phyloP scores from a whole-genome alignment of 2,888 invertebrate genomes.

The Polietes domitor region DNA sequence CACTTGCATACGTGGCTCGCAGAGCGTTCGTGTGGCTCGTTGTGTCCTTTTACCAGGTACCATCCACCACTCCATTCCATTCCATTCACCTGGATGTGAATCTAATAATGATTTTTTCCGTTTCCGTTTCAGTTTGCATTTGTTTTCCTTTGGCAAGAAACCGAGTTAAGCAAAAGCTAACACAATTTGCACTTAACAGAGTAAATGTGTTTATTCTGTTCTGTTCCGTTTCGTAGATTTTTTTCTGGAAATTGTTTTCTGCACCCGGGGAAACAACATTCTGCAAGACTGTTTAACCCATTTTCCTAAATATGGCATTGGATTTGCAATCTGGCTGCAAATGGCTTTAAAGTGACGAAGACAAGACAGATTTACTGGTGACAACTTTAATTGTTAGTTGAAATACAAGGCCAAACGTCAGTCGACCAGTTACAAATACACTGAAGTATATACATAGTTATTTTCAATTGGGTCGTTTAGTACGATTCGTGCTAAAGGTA shows the following conservation, averaged over 20 bases:
- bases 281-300: conserved; percentile 53
- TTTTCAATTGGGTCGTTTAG: too few species aligned
- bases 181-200: conserved; percentile 66
- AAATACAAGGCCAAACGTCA: too few species aligned
- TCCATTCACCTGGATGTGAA: conserved; percentile 28
- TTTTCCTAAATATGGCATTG: conserved; percentile 17
- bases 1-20: background rate
- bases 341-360: conserved; percentile 26
- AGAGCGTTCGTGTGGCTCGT: background rate
- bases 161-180: conserved; percentile 61
- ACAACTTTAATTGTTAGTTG: too few species aligned
- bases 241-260: background rate
- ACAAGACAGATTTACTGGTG: background rate
- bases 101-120: conserved; percentile 47
- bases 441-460: too few species aligned
- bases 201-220: conserved; percentile 65
- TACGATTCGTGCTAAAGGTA: too few species aligned
- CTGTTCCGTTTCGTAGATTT: conserved; percentile 4
- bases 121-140: conserved; percentile 26
- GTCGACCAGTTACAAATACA: too few species aligned
- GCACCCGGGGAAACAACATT: conserved; percentile 21
- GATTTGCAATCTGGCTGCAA: conserved; percentile 43
- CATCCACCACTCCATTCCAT: background rate
- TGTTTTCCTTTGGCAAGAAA: conserved; percentile 22
- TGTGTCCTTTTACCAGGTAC: too few species aligned